phyloP scores from a whole-genome alignment of 2,113 vertebrate species.

The Lamprotornis superbus region DNA sequence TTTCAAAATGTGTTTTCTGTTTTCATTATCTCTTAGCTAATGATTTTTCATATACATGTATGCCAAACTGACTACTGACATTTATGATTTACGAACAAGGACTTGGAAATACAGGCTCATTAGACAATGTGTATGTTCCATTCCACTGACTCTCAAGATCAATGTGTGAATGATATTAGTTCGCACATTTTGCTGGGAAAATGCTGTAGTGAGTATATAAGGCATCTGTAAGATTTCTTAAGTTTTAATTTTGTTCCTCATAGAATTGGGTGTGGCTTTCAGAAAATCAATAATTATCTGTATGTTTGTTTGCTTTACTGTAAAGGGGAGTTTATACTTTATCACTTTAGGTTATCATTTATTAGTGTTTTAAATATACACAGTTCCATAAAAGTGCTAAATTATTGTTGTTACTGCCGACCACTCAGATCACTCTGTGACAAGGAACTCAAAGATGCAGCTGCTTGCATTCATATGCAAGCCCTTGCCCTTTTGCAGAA shows the following conservation, averaged over 20 bases:
- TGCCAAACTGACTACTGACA: neutral
- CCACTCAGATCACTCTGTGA: neutral
- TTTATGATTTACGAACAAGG: neutral
- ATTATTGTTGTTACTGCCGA: neutral
- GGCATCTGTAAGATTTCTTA: neutral
- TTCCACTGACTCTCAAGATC: neutral
- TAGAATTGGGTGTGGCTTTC: neutral
- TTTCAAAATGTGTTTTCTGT: neutral
- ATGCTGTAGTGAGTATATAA: neutral
- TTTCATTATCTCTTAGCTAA: neutral
- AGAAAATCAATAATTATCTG: neutral
- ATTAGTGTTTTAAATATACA: constrained; percentile 6
- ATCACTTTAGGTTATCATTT: neutral
- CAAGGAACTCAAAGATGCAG: constrained; percentile 35
- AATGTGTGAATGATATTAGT: neutral
- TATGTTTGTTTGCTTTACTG: neutral
- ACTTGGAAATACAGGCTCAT: neutral
- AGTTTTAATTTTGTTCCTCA: neutral
- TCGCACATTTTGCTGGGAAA: neutral
- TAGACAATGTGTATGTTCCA: neutral
- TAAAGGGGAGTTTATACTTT: neutral
- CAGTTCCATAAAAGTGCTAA: neutral
- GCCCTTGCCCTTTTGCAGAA: constrained; percentile 54
- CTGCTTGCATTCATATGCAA: constrained; percentile 57
- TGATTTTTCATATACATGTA: neutral